Base-by-base conservation (phyloP, 2,113 vertebrate species). In the Centropus bengalensis region DNA sequence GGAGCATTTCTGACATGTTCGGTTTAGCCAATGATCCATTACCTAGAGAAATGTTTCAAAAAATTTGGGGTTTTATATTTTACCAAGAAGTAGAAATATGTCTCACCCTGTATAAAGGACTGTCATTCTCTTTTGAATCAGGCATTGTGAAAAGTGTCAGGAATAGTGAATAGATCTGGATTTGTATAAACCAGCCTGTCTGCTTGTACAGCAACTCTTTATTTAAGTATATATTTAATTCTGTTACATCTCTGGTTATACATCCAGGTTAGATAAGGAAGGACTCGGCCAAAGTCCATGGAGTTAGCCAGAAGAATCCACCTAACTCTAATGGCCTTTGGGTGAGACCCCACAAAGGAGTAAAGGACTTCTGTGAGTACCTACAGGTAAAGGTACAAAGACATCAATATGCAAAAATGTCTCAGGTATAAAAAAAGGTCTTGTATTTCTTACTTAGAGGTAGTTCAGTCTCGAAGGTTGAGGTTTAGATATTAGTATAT, bases 381-480 rank as follows among this genome's bases (percentile, higher is more conserved):
- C 85, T 91, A 8, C 19, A 62, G 91, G 67, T 75, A 49, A 86
- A 93, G 82, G 91, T 95, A 89, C 91, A 62, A 84, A 42, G 30
- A 84, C 83, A 90, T 69, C 88, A 91, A 86, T 96, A 97, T 96
- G 96, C 96, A 97, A 95, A 86, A 91, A 70, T 82, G 68, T 92
- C 93, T 97, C 91, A 97, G 89, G 94, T 97, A 94, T 96, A 82
- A 94, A 17, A 64, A 93, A 97, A 92, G 28, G 58, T 90, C 92
- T 94, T 85, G 40, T 93, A 78, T 97, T 96, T 97, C 81, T 95
- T 96, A 96, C 74, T 77, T 95, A 90, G 82, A 95, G 86, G 60
- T 92, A 85, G 59, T 55, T 93, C 62, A 42, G 11, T 23, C 82
- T 75, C 33, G 75, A 94, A 91, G 68, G 77, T 9, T 38, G 76